Conservation (phyloP, 2,888 invertebrate genomes). For the Scelioninae gen. 1 region DNA sequence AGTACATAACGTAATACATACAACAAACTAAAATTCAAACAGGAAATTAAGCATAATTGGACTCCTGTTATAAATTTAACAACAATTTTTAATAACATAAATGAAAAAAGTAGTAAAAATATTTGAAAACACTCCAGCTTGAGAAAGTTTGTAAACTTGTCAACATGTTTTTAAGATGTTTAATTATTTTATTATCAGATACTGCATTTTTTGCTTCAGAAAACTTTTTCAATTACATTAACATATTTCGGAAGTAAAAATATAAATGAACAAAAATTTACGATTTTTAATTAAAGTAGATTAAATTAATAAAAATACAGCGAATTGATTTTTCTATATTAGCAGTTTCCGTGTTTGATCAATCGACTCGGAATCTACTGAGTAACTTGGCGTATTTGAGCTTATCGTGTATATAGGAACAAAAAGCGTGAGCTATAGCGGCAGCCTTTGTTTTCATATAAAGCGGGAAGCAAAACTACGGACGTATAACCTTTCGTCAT, state of each 20-base stretch:
- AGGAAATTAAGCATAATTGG: not conserved
- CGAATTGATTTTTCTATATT: constrained; percentile 30
- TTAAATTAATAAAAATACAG: not conserved
- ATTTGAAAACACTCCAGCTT: too few species aligned
- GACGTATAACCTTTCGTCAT: constrained; percentile 52
- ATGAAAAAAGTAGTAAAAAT: too few species aligned
- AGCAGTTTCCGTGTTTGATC: constrained; percentile 35
- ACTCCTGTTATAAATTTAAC: too few species aligned
- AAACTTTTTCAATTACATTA: too few species aligned
- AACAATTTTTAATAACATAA: too few species aligned
- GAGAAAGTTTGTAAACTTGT: too few species aligned
- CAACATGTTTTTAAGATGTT: too few species aligned
- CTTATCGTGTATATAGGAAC: constrained; percentile 31
- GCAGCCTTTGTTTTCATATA: constrained; percentile 41
- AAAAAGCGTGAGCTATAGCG: constrained; percentile 27
- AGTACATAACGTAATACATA: not conserved
- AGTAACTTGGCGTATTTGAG: constrained; percentile 26
- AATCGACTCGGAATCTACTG: constrained; percentile 41
- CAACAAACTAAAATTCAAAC: not conserved
- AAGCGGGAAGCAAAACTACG: constrained; percentile 34
- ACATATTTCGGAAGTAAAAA: not conserved
- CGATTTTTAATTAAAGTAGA: not conserved
- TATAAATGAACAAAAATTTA: not conserved
- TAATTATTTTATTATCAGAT: too few species aligned
- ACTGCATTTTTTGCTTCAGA: too few species aligned